Conservation (phyloP, 1,140 invertebrate genomes). For the Macrosteles quadrilineatus region DNA sequence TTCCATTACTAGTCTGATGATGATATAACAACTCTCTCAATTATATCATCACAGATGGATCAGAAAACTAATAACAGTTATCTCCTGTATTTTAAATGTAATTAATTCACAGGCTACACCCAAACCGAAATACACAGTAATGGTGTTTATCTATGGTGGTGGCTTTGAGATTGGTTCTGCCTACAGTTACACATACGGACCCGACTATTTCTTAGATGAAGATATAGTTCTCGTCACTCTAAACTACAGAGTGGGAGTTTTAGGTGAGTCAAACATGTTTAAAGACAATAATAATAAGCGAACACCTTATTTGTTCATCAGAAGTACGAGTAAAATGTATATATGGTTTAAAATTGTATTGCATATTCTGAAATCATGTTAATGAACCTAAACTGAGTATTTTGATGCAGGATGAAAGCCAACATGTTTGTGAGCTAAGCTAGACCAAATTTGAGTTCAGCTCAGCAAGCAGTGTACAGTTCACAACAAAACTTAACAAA, state of each 20-base stretch:
- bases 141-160: conserved; percentile 66
- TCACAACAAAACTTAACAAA: too few relatives aligned
- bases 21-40: too few relatives aligned
- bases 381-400: too few relatives aligned
- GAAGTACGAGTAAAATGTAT: neutral
- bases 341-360: neutral
- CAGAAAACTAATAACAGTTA: too few relatives aligned
- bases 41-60: too few relatives aligned
- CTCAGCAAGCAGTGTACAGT: too few relatives aligned
- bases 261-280: conserved; percentile 36
- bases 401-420: too few relatives aligned
- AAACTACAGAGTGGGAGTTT: conserved; percentile 63
- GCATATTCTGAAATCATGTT: too few relatives aligned
- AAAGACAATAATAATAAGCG: neutral
- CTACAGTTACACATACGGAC: conserved; percentile 43
- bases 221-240: conserved; percentile 62
- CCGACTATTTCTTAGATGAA: conserved; percentile 57
- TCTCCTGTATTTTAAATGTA: too few relatives aligned
- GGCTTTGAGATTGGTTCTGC: conserved; percentile 54
- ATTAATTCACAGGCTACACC: neutral
- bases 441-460: too few relatives aligned
- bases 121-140: conserved; percentile 52
- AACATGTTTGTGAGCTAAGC: too few relatives aligned
- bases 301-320: neutral
- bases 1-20: too few relatives aligned